Percentiles rank a stretch among this genome's conserved stretches.
Conservation (phyloP, 2,797 vertebrate genomes). For the Sebastes miniatus region DNA sequence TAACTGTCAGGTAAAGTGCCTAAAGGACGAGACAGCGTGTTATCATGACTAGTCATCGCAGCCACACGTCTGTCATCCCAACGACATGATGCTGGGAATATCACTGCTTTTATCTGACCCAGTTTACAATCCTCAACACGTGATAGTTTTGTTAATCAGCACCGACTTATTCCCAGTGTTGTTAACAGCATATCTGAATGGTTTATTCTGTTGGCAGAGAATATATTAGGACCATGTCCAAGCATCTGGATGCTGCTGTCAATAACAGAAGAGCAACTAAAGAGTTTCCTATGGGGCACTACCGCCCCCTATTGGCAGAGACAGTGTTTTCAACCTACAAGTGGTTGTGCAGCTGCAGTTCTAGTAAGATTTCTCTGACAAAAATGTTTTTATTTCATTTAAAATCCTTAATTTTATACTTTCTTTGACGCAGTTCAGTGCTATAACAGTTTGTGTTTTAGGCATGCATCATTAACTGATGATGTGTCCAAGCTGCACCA, state of each 20-base stretch:
- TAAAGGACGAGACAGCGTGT: not conserved
- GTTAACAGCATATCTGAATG: not conserved
- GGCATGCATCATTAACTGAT: too few relatives aligned
- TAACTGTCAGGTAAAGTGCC: constrained; percentile 41
- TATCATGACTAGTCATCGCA: constrained; percentile 12
- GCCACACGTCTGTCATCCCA: not conserved
- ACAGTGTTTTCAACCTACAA: not conserved
- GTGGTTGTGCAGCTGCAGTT: not conserved
- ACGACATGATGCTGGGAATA: not conserved
- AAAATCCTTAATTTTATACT: not conserved
- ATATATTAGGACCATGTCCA: not conserved
- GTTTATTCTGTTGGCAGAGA: not conserved
- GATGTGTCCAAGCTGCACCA: too few relatives aligned
- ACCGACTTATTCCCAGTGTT: not conserved
- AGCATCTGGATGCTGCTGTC: not conserved
- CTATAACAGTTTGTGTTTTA: not conserved
- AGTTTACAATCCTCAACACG: not conserved
- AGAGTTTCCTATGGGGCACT: constrained; percentile 14
- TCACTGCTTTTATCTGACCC: not conserved
- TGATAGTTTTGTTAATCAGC: not conserved
- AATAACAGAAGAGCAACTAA: not conserved
- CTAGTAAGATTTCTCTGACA: not conserved
- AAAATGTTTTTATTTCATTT: not conserved
- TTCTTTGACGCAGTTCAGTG: not conserved
- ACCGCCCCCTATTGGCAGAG: constrained; percentile 56